Conservation (phyloP, 2,797 vertebrate genomes). For the Gymnoscopelus braueri region DNA sequence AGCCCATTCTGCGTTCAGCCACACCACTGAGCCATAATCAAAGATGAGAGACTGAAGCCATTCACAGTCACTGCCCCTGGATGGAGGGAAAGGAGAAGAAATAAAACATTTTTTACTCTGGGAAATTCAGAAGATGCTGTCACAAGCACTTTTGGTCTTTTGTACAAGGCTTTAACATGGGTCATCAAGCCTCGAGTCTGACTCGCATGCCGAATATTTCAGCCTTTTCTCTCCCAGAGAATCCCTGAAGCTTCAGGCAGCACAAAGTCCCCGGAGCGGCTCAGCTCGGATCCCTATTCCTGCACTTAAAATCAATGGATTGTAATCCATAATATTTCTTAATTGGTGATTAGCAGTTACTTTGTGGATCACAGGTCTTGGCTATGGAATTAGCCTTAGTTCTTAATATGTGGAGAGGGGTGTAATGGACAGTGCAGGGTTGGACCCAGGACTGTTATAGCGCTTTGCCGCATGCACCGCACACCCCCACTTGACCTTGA, state of each 20-base stretch:
- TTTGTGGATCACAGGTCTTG: slow-evolving; percentile 78
- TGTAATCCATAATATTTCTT: slow-evolving; percentile 79
- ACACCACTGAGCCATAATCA: slow-evolving; percentile 7
- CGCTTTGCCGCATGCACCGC: slow-evolving; percentile 39
- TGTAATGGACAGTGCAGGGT: slow-evolving; percentile 71
- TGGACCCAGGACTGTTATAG: slow-evolving; percentile 53
- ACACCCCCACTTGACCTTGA: slow-evolving; percentile 75
- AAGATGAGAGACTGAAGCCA: slow-evolving; percentile 8
- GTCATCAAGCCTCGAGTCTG: slow-evolving; percentile 37
- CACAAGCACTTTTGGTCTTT: slow-evolving; percentile 4
- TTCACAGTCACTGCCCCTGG: background rate
- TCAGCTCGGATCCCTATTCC: slow-evolving; percentile 41
- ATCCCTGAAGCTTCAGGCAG: slow-evolving; percentile 28
- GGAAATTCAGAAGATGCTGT: slow-evolving; percentile 18
- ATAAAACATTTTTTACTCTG: background rate
- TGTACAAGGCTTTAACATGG: slow-evolving; percentile 23
- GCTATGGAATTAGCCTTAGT: slow-evolving; percentile 70
- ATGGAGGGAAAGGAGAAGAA: background rate
- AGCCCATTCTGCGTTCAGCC: slow-evolving; percentile 20
- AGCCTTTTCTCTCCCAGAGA: slow-evolving; percentile 13
- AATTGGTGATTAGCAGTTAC: slow-evolving; percentile 81
- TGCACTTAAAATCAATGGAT: slow-evolving; percentile 76
- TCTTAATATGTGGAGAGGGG: slow-evolving; percentile 74
- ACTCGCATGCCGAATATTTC: slow-evolving; percentile 24
- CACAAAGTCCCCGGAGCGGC: slow-evolving; percentile 37